These are phyloP conservation scores for Protula sp. DNA, from an alignment of 2,888 invertebrate genomes.

Conservation along the genomic window DNA sequence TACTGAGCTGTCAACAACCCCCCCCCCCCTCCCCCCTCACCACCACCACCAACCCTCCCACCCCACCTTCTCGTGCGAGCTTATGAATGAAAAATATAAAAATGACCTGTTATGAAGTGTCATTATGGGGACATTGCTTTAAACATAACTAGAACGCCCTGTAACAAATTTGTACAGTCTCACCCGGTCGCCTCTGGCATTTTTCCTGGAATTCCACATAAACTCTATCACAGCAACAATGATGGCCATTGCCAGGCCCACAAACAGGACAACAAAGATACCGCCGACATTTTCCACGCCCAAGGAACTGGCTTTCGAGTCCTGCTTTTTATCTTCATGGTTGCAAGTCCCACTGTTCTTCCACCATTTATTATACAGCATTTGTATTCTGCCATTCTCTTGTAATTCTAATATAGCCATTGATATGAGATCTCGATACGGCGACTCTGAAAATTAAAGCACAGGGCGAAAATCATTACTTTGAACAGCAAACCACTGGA, in stretches of 20 bases:
- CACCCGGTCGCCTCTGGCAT: slow-evolving; percentile 37
- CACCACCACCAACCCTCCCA: no score
- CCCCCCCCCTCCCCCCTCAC: no score
- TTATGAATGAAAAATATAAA: no score
- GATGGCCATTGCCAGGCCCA: slow-evolving; percentile 83
- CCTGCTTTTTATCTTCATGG: slow-evolving; percentile 57
- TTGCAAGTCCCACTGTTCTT: slow-evolving; percentile 35
- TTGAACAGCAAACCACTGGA: no score
- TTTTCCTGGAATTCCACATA: slow-evolving; percentile 46
- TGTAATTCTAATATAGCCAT: slow-evolving; percentile 90
- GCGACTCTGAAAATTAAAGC: slow-evolving; percentile 60
- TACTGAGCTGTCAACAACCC: no score
- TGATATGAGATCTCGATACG: slow-evolving; percentile 87
- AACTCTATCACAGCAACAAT: slow-evolving; percentile 90
- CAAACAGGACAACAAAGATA: slow-evolving; percentile 91
- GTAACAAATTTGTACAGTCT: no score
- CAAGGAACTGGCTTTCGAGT: slow-evolving; percentile 76
- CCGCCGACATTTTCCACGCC: slow-evolving; percentile 87
- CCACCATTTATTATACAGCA: slow-evolving; percentile 95
- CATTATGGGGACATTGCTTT: no score
- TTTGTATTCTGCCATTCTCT: slow-evolving; percentile 83
- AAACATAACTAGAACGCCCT: no score
- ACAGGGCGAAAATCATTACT: not conserved
- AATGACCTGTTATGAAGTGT: no score
- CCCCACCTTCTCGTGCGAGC: no score